Conservation (phyloP, 2,797 vertebrate genomes). For the Periophthalmus magnuspinnatus region DNA sequence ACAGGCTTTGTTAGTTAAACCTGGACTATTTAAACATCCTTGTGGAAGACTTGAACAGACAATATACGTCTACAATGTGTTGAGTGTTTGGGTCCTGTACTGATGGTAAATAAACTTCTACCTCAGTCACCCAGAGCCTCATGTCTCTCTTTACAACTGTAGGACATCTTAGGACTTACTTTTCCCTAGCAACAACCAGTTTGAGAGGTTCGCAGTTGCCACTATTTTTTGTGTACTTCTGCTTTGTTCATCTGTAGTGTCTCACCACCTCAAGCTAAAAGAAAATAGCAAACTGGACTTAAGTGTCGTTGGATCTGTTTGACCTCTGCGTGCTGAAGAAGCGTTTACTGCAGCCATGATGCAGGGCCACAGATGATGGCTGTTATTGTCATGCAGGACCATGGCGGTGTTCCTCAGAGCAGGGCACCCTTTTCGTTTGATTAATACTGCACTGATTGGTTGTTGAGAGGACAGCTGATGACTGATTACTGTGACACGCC, state of each 20-base stretch:
- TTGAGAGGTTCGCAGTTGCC: background rate
- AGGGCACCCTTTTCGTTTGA: conserved; percentile 45
- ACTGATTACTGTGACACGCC: conserved; percentile 57
- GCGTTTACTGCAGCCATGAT: conserved; percentile 45
- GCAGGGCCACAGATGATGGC: conserved; percentile 40
- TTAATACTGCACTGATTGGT: conserved; percentile 68
- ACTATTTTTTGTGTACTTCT: background rate
- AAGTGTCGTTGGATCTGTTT: background rate
- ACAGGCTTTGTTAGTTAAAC: background rate
- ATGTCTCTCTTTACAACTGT: background rate
- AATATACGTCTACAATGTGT: background rate
- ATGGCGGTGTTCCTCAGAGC: conserved; percentile 36
- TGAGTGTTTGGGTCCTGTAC: background rate
- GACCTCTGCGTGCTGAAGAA: conserved; percentile 24
- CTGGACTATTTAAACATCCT: background rate
- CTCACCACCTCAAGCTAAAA: background rate
- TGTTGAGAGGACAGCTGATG: conserved; percentile 59
- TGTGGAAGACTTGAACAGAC: background rate
- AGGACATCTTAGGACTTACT: background rate
- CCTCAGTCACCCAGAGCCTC: background rate
- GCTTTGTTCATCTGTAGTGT: background rate
- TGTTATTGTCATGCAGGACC: conserved; percentile 59
- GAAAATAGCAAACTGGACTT: background rate
- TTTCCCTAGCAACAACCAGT: background rate
- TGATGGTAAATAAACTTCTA: background rate